These are phyloP conservation scores for Mythimna ferrago DNA, from an alignment of 2,888 invertebrate genomes.

Conservation along the genomic window DNA sequence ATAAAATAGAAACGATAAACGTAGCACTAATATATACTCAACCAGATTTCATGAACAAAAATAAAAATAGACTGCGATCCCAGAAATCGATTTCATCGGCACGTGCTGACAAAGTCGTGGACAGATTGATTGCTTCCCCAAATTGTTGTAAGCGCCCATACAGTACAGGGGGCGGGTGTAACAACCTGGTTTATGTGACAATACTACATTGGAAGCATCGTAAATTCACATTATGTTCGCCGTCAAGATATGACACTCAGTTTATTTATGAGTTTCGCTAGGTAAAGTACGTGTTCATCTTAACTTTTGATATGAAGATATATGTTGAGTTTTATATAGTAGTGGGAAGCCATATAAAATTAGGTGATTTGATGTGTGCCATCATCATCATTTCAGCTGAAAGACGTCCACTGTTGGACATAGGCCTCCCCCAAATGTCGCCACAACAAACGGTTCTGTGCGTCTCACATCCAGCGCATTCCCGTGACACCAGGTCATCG, in stretches of 20 bases:
- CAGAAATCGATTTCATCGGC: not conserved
- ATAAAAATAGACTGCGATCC: slow-evolving; percentile 1
- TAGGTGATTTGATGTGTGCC: not conserved
- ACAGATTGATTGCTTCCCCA: slow-evolving; percentile 32
- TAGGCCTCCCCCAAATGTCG: too few species aligned
- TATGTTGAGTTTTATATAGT: not conserved
- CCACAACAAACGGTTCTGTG: too few species aligned
- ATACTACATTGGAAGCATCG: slow-evolving; percentile 48
- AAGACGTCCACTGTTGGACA: too few species aligned
- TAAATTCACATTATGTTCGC: slow-evolving; percentile 50
- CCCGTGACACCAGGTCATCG: too few species aligned
- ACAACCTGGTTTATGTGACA: slow-evolving; percentile 45
- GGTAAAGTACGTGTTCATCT: slow-evolving; percentile 35
- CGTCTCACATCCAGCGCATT: too few species aligned
- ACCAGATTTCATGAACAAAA: not conserved
- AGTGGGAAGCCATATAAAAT: not conserved
- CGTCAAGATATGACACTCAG: slow-evolving; percentile 44
- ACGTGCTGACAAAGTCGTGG: slow-evolving; percentile 12
- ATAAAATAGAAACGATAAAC: too few species aligned
- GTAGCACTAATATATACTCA: not conserved
- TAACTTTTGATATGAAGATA: slow-evolving; percentile 10
- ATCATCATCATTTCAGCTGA: too few species aligned
- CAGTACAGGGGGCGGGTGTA: slow-evolving; percentile 9
- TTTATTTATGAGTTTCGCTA: slow-evolving; percentile 50
- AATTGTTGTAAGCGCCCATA: slow-evolving; percentile 32